These are phyloP conservation scores for Aporophyla lueneburgensis DNA, from an alignment of 2,888 invertebrate genomes.

Conservation along the genomic window DNA sequence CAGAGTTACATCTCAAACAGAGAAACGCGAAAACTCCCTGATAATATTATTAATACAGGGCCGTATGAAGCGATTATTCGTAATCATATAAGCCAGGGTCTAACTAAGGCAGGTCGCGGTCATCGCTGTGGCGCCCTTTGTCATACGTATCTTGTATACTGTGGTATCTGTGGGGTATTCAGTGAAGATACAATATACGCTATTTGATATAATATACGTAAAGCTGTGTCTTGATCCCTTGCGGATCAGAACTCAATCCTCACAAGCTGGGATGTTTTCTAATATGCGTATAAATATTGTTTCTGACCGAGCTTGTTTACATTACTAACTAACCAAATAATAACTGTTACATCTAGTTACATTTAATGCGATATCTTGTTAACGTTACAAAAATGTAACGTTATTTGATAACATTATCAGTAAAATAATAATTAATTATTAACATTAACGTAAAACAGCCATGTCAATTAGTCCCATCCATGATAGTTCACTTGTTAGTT, in stretches of 20 bases:
- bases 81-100: slow-evolving; percentile 36
- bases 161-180: background rate
- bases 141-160: background rate
- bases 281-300: background rate
- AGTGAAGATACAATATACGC: background rate
- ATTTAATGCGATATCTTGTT: too few relatives aligned
- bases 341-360: too few relatives aligned
- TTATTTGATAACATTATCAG: too few relatives aligned
- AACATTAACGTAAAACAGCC: too few relatives aligned
- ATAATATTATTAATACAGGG: slow-evolving; percentile 3
- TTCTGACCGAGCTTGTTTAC: background rate
- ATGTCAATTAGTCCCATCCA: too few relatives aligned
- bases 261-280: background rate
- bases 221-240: background rate
- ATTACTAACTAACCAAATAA: too few relatives aligned
- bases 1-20: background rate
- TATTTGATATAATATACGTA: slow-evolving; percentile 12
- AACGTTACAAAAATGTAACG: too few relatives aligned
- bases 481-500: too few relatives aligned
- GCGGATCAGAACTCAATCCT: background rate
- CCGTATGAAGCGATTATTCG: slow-evolving; percentile 23
- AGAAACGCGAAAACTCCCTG: background rate
- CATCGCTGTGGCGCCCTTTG: slow-evolving; percentile 8
- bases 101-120: slow-evolving; percentile 22
- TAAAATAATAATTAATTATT: too few relatives aligned